Base-by-base conservation (phyloP, 2,113 vertebrate species). In the Pterocles gutturalis region DNA sequence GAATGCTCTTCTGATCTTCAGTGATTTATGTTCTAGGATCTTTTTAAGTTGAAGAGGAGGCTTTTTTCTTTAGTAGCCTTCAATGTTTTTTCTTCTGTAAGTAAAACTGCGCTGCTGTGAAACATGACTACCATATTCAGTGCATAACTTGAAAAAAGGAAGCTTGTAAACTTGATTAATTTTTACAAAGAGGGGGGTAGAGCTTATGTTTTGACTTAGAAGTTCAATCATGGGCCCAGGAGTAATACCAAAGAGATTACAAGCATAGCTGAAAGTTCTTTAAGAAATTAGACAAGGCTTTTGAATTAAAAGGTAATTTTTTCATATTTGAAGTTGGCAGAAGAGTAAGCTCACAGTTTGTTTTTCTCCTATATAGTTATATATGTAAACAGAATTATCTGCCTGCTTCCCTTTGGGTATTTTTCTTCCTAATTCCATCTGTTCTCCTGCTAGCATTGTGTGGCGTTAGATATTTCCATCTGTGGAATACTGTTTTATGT, bases 141-240 rank as follows among this genome's bases (percentile, higher is more conserved):
- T 31, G 65, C 25, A 21, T 34, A 57, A 48, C 34, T 61, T 65
- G 26, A 53, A 85, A 91, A 83, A 82, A 69, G 28, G 34, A 83
- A 38, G 11, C 6, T 55, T 64, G 36, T 15, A n/a, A 81, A 66
- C 4, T 7, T 1, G 3, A 66, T 51, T 22, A 38, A 31, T 69
- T 72, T 66, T 61, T 69, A 7, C 16, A 1, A 48, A 64, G 9
- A 1, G 4, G 7, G 1, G 16, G 9, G 1, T 51, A 45, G 36
- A 71, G 9, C 26, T 72, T 83, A 24, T 34, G 5, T 92, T 88
- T 88, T 93, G 75, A 43, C 28, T 36, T 67, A 16, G 5, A 33
- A 72, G 7, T 92, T 67, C 80, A 26, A 53, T 86, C 20, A 25
- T 5, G 1, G 43, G 83, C 17, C 17, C 13, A 75, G 8, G 48